Percentiles rank a stretch among this genome's conserved stretches.
Evolutionary conservation across 2,888 invertebrate genomes (phyloP).

Genomic region (Cerastis leucographa): DNA sequence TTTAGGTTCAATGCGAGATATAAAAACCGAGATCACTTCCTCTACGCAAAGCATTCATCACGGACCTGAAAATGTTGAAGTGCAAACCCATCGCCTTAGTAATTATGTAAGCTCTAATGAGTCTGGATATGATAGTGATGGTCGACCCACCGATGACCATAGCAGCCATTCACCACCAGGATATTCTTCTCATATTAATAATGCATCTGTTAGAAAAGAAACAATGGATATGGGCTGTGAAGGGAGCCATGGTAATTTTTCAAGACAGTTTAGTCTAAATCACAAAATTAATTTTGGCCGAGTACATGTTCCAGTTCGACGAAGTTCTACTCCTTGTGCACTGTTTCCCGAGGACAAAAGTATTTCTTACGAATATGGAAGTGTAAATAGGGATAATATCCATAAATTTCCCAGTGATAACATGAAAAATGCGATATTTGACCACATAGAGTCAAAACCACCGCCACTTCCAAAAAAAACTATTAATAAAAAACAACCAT

Average conservation of each 20-base stretch:
- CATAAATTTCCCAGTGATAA: constrained; percentile 72
- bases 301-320: constrained; percentile 84
- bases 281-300: constrained; percentile 86
- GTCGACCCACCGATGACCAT: constrained; percentile 91
- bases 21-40: constrained; percentile 84
- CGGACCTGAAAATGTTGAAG: constrained; percentile 89
- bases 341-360: constrained; percentile 85
- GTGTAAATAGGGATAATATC: constrained; percentile 75
- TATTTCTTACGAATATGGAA: constrained; percentile 80
- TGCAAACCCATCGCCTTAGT: constrained; percentile 92
- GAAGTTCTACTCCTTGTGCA: constrained; percentile 88
- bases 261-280: constrained; percentile 86
- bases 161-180: constrained; percentile 90
- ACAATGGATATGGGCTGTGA: constrained; percentile 76
- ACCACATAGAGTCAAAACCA: constrained; percentile 84
- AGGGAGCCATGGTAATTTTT: constrained; percentile 81
- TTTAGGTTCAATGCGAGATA: constrained; percentile 84
- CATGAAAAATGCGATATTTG: constrained; percentile 72
- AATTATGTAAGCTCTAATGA: constrained; percentile 96
- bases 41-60: constrained; percentile 90
- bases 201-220: constrained; percentile 74
- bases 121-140: constrained; percentile 96
- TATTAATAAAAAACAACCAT: constrained; percentile 84
- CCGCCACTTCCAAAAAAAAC: constrained; percentile 88
- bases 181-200: constrained; percentile 87